phyloP scores from a whole-genome alignment of 2,888 invertebrate genomes.

The Onchidella celtica region DNA sequence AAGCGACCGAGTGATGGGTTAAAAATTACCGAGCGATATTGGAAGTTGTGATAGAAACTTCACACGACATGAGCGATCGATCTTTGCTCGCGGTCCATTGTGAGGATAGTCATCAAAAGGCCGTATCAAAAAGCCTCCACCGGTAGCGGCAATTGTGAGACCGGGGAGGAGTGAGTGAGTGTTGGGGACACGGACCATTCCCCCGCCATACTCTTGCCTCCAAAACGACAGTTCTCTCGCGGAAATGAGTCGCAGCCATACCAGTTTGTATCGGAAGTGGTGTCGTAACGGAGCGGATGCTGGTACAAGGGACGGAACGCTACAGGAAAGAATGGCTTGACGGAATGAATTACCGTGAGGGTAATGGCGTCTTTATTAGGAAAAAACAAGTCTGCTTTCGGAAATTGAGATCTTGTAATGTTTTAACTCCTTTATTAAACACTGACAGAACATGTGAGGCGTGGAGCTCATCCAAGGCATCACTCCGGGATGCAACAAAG shows the following conservation, averaged over 20 bases:
- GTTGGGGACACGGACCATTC: slow-evolving; percentile 32
- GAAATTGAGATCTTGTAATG: no score
- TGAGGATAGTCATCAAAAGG: slow-evolving; percentile 33
- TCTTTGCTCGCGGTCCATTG: slow-evolving; percentile 16
- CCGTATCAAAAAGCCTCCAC: slow-evolving; percentile 21
- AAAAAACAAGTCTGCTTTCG: no score
- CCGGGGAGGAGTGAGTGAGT: slow-evolving; percentile 13
- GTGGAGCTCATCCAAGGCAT: no score
- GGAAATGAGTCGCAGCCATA: slow-evolving; percentile 29
- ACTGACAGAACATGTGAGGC: no score
- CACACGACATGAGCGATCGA: slow-evolving; percentile 37
- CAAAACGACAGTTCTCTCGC: background rate
- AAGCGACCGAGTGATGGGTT: slow-evolving; percentile 27
- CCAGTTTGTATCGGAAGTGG: slow-evolving; percentile 39
- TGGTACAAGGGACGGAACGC: background rate
- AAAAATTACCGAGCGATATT: slow-evolving; percentile 39
- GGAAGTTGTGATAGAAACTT: slow-evolving; percentile 37
- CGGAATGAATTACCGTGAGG: background rate
- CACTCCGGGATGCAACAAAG: no score
- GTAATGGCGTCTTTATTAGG: slow-evolving; percentile 7
- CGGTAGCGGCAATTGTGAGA: background rate
- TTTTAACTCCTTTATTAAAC: no score
- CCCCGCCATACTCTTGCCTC: background rate
- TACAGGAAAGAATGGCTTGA: background rate
- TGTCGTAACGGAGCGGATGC: background rate